A percentile compares a stretch with the other conserved stretches of the same genome.
Evolutionary conservation across 2,888 invertebrate species (phyloP).

Genomic region (Pammene aurita): DNA sequence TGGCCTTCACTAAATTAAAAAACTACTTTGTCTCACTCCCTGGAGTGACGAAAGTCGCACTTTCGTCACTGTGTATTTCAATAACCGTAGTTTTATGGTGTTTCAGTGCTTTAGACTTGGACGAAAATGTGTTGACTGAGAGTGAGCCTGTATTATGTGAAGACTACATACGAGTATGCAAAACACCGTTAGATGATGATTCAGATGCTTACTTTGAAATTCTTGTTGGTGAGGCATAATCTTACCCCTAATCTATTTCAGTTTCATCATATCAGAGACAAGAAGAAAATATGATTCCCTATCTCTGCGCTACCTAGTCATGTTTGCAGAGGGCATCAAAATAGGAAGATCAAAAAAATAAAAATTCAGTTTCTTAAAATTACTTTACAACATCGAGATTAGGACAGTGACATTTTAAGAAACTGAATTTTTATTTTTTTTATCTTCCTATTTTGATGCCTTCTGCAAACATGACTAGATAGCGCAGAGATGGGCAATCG

Average conservation of each 20-base stretch:
- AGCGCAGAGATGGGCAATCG: background rate
- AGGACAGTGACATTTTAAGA: too few relatives aligned
- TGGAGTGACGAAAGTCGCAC: too few relatives aligned
- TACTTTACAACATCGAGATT: too few relatives aligned
- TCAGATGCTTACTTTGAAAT: conserved; percentile 60
- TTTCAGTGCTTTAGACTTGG: conserved; percentile 69
- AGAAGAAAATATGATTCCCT: background rate
- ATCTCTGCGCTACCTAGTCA: background rate
- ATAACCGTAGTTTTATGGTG: conserved; percentile 2
- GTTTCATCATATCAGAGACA: background rate
- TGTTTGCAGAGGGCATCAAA: too few relatives aligned
- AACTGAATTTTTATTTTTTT: too few relatives aligned
- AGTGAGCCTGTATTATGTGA: conserved; percentile 63
- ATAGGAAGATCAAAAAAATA: too few relatives aligned
- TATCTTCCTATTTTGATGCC: too few relatives aligned
- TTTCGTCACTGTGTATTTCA: too few relatives aligned
- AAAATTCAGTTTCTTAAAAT: too few relatives aligned
- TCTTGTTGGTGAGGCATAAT: conserved; percentile 60
- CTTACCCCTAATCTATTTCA: background rate
- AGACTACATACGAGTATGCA: conserved; percentile 64
- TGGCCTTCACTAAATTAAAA: too few relatives aligned
- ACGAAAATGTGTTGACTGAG: conserved; percentile 53
- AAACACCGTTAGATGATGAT: conserved; percentile 51
- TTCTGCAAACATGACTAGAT: background rate
- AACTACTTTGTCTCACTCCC: too few relatives aligned